Evolutionary conservation across 2,888 invertebrate species (phyloP).

Genomic region (Andricus quercusramuli): DNA sequence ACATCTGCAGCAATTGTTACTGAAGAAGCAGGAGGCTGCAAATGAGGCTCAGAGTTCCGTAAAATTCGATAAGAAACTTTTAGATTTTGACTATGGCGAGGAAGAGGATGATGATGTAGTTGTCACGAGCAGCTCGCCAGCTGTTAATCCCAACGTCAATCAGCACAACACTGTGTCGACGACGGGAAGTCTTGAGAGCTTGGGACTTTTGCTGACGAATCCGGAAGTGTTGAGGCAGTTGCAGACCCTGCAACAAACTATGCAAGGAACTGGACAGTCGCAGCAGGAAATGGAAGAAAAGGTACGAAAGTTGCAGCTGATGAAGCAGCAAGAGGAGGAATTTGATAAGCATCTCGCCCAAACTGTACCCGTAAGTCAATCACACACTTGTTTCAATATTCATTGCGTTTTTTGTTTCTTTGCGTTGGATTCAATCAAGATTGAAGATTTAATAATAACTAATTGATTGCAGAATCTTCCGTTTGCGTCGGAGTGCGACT

Average conservation of each 20-base stretch:
- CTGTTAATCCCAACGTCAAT: constrained; percentile 63
- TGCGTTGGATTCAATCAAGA: no score
- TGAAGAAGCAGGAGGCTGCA: constrained; percentile 77
- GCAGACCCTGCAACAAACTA: constrained; percentile 85
- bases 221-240: constrained; percentile 89
- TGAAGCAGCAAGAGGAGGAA: constrained; percentile 87
- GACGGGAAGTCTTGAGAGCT: constrained; percentile 72
- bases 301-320: constrained; percentile 84
- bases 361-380: constrained; percentile 83
- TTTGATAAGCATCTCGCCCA: constrained; percentile 88
- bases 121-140: constrained; percentile 76
- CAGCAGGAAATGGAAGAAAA: constrained; percentile 86
- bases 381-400: constrained; percentile 14
- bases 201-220: constrained; percentile 74
- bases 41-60: constrained; percentile 79
- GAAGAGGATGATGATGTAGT: constrained; percentile 89
- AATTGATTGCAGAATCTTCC: constrained; percentile 81
- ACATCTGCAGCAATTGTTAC: constrained; percentile 82
- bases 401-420: background rate
- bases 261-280: constrained; percentile 75
- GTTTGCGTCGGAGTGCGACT: constrained; percentile 84
- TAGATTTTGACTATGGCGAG: constrained; percentile 95
- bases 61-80: constrained; percentile 90
- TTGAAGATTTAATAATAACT: background rate
- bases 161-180: constrained; percentile 63